Percentiles rank a stretch among this genome's conserved stretches.
Conservation (phyloP, 2,797 vertebrate genomes). For the Selene dorsalis region DNA sequence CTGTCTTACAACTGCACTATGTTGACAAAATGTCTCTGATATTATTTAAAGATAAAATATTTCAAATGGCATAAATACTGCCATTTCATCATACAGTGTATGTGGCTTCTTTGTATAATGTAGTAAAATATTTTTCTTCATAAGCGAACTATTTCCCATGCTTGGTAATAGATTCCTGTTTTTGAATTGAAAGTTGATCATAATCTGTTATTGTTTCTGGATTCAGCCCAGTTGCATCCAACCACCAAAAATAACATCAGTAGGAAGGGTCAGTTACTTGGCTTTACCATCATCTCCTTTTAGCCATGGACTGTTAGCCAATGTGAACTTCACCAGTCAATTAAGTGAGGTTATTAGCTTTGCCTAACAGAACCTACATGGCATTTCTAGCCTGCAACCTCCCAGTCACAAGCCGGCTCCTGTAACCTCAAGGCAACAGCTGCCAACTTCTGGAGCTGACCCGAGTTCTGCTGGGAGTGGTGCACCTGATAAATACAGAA, state of each 20-base stretch:
- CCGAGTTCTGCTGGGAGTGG: conserved; percentile 62
- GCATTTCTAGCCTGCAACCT: conserved; percentile 45
- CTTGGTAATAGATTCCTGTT: conserved; percentile 48
- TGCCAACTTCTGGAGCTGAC: conserved; percentile 65
- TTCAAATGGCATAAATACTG: not conserved
- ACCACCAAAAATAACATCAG: conserved; percentile 39
- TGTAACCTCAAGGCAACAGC: conserved; percentile 45
- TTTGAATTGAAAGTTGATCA: conserved; percentile 39
- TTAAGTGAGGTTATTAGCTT: conserved; percentile 18
- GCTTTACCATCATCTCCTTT: conserved; percentile 7
- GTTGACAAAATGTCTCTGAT: conserved; percentile 37
- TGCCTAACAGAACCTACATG: conserved; percentile 29
- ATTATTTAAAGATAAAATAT: conserved; percentile 20
- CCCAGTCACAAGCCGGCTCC: conserved; percentile 11
- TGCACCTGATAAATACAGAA: conserved; percentile 78
- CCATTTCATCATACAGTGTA: not conserved
- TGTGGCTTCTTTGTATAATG: conserved; percentile 21
- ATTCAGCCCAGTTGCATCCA: conserved; percentile 40
- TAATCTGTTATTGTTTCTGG: conserved; percentile 26
- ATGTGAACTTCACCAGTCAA: conserved; percentile 7
- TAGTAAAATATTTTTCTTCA: conserved; percentile 29
- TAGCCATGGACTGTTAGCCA: conserved; percentile 9
- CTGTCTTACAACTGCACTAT: conserved; percentile 1
- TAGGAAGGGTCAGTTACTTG: conserved; percentile 12
- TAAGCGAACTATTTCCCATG: conserved; percentile 5